Conservation (phyloP, 1,140 invertebrate genomes). For the Nasonia giraulti region DNA sequence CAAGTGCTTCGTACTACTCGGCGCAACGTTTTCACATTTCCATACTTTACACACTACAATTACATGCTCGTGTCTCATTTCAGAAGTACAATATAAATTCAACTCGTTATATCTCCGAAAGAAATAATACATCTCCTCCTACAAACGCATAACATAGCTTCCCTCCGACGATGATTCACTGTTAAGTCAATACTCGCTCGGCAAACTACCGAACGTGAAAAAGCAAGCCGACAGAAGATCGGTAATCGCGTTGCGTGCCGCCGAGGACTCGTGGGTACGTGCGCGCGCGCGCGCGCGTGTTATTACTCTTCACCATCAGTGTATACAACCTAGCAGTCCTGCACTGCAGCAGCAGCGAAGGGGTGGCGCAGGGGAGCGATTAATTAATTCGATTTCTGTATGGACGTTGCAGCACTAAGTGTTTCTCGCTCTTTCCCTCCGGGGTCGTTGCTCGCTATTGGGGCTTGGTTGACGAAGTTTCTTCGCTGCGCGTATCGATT, state of each 20-base stretch:
- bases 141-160: not conserved
- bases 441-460: not conserved
- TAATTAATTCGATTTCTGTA: conserved; percentile 47
- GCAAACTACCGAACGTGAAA: not conserved
- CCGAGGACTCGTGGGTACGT: not conserved
- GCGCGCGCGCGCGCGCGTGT: conserved; percentile 1
- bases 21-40: not conserved
- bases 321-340: not conserved
- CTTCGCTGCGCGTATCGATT: not conserved
- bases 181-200: conserved; percentile 63
- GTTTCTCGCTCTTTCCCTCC: not conserved
- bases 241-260: conserved; percentile 24
- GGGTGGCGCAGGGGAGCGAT: not conserved
- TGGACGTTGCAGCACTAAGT: not conserved
- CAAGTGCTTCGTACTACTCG: not conserved
- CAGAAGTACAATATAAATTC: not conserved
- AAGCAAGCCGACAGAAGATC: conserved; percentile 22
- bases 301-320: not conserved
- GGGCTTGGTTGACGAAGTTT: not conserved
- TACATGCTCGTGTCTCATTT: too few species aligned
- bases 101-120: conserved; percentile 12
- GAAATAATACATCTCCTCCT: not conserved
- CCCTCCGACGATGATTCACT: conserved; percentile 62
- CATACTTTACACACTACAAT: not conserved
- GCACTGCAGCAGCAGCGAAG: not conserved